Base-by-base conservation (phyloP, 1,140 invertebrate genomes). In the Chrysomallon squamiferum region DNA sequence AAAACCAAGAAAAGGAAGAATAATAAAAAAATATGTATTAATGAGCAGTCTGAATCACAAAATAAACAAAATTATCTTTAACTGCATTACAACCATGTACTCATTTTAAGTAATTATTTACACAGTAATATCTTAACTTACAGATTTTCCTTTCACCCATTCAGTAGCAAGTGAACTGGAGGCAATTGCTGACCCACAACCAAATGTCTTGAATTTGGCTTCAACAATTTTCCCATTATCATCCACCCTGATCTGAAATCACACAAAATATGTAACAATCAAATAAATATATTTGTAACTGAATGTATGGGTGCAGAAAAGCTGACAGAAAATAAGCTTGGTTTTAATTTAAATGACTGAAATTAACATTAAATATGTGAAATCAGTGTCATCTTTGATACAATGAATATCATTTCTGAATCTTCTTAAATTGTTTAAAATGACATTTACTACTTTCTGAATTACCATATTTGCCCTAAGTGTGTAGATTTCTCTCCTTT, bases 141-240 rank as follows among this genome's bases (percentile, higher is more conserved):
- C 93, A 22, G 94, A 94, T 88, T 99, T 99, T 60, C 97, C 98
- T 85, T 99, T 99, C 0, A 99, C 93, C 98, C 97, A 99, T 88
- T 99, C 97, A 25, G 98, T 99, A n/a, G 97, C 97, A 68, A 99
- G 87, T 15, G 96, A 99, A 77, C 96, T 98, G 30, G 96, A 98
- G 27, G 98, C 98, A 81, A 99, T 99, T 4, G 98, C 98, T 50
- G 97, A 99, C 25, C 95, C 96, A 87, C 98, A 99, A 20, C 98
- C 98, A 89, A 99, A 99, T 15, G 98, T 99, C 86, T 99, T 99
- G 80, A 99, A 99, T 86, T 98, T 99, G 0, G 98, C 98, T 88
- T 99, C 97, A 81, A 97, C 88, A 58, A 99, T 99, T 84, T 97
- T 98, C 68, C 97, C 98, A 87, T 96, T 89, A 20, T 96, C 93